A percentile compares a stretch with the other conserved stretches of the same genome.
Evolutionary conservation across 1,140 invertebrate species (phyloP).

Genomic region (Physella acuta): DNA sequence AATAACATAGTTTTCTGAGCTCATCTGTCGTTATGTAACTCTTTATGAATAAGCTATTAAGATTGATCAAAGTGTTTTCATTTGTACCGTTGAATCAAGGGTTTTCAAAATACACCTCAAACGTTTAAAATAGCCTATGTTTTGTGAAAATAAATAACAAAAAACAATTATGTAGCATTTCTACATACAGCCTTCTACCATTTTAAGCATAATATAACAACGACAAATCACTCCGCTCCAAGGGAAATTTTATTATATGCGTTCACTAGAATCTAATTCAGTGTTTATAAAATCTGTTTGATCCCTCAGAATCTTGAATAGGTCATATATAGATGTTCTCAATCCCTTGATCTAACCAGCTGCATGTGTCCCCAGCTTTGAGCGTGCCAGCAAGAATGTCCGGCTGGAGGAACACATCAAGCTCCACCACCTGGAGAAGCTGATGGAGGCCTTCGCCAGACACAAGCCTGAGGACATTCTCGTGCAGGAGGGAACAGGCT

Average conservation of each 20-base stretch:
- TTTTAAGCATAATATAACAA: background rate
- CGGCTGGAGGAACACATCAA: conserved; percentile 58
- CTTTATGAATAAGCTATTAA: too few relatives aligned
- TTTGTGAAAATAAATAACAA: too few relatives aligned
- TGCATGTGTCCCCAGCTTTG: conserved; percentile 43
- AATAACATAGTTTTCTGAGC: background rate
- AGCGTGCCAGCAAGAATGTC: conserved; percentile 44
- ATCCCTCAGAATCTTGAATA: background rate
- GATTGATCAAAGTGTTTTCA: too few relatives aligned
- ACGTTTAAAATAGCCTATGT: too few relatives aligned
- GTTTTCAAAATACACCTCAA: too few relatives aligned
- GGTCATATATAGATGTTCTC: background rate
- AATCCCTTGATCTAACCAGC: background rate
- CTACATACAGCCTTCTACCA: background rate
- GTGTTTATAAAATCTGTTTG: background rate
- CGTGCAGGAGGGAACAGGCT: conserved; percentile 40
- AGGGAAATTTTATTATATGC: background rate
- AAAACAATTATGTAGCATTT: too few relatives aligned
- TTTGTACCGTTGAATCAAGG: too few relatives aligned
- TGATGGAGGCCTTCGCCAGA: conserved; percentile 50
- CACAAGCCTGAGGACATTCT: conserved; percentile 48
- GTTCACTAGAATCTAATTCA: background rate
- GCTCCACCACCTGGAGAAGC: conserved; percentile 52
- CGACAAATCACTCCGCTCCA: background rate
- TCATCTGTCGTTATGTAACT: background rate